Evolutionary conservation across 2,888 invertebrate genomes (phyloP).

Genomic region (Stenichneumon culpator): DNA sequence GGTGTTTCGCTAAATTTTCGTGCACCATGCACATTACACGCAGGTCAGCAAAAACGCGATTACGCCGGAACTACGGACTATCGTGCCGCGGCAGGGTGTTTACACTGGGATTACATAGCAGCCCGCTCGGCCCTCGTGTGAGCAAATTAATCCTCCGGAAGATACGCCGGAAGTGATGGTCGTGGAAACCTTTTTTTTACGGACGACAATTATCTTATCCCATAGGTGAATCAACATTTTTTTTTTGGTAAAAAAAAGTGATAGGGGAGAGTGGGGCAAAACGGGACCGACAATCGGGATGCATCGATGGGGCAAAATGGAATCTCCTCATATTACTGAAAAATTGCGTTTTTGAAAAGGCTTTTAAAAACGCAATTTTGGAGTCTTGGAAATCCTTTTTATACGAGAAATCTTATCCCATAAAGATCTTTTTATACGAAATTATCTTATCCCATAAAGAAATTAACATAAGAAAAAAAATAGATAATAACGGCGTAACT

Average conservation of each 20-base stretch:
- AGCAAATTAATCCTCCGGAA: conserved; percentile 4
- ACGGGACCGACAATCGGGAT: too few relatives aligned
- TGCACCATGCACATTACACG: neutral
- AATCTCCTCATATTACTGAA: too few relatives aligned
- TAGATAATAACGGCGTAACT: too few relatives aligned
- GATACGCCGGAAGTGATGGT: conserved; percentile 4
- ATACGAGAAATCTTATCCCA: too few relatives aligned
- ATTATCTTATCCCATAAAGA: too few relatives aligned
- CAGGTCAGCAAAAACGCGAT: conserved; percentile 51
- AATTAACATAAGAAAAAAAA: too few relatives aligned
- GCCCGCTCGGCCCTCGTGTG: neutral
- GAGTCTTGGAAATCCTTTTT: too few relatives aligned
- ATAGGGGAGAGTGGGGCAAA: neutral
- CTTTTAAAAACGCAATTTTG: too few relatives aligned
- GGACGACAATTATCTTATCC: neutral
- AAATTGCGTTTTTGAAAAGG: too few relatives aligned
- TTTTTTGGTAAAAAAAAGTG: neutral
- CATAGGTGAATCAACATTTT: neutral
- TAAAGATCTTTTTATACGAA: too few relatives aligned
- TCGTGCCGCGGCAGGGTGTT: conserved; percentile 19
- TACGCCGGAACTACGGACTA: conserved; percentile 35
- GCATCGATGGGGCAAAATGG: too few relatives aligned
- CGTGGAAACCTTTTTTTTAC: neutral
- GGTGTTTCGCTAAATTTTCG: conserved; percentile 2
- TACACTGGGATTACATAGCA: conserved; percentile 14